Evolutionary conservation across 2,797 vertebrate species (phyloP).

Genomic region (Anguilla marmorata): DNA sequence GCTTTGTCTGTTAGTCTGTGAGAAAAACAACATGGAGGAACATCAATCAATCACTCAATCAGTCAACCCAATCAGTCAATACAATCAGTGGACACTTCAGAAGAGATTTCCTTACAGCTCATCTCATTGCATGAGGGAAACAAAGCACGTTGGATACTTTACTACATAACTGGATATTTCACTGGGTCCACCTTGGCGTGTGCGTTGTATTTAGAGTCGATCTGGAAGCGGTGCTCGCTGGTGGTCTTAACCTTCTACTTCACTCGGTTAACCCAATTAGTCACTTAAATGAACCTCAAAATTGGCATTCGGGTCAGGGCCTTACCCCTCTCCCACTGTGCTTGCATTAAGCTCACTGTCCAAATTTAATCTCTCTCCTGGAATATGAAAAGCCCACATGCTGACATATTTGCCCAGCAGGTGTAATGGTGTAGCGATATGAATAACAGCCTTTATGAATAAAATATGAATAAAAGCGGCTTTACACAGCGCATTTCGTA

Average conservation of each 20-base stretch:
- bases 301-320: not conserved
- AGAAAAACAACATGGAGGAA: not conserved
- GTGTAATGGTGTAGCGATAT: not conserved
- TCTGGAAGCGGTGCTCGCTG: not conserved
- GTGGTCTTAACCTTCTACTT: not conserved
- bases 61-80: not conserved
- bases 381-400: not conserved
- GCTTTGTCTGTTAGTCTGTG: conserved; percentile 89
- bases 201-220: not conserved
- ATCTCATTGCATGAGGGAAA: not conserved
- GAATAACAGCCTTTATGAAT: not conserved
- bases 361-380: not conserved
- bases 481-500: not conserved
- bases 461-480: too few species aligned
- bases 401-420: not conserved
- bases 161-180: not conserved
- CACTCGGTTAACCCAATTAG: not conserved
- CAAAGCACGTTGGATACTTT: not conserved
- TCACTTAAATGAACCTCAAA: not conserved
- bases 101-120: not conserved
- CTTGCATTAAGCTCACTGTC: not conserved
- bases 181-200: not conserved
- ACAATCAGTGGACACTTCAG: not conserved
- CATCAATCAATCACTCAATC: not conserved
- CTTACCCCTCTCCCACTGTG: not conserved